Base-by-base conservation (phyloP, 2,113 vertebrate species). In the Odontesthes bonariensis region DNA sequence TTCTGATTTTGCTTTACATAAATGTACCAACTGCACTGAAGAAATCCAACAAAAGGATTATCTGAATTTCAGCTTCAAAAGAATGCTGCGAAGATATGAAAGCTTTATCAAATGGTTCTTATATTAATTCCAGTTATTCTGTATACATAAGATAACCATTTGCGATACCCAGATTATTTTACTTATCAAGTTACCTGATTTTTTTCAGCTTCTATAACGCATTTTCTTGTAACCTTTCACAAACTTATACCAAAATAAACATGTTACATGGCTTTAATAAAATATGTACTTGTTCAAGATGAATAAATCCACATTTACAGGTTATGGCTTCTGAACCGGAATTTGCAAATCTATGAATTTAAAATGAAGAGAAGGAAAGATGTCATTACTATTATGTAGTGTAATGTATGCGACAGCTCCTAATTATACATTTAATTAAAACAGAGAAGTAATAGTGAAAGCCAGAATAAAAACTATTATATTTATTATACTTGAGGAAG, bases 1-100 rank as follows among this genome's bases (percentile, higher is more conserved):
- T 33, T 81, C 20, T 80, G 35, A 63, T 61, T 79, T 69, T 42
- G 49, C 53, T 32, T 53, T 23, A 11, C 7, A 31, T n/a, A 8
- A n/a, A 32, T 33, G 52, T 44, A 47, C 13, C 1, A 1, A 51
- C 42, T 79, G 68, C 58, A 33, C 0, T 32, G 12, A 64, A 11
- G n/a, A 49, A 68, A 77, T 23, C 2, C 19, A 60, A 67, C 10
- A 14, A 56, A 51, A 33, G 11, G 16, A 61, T 32, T 65, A 49
- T 65, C 68, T 65, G 57, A 56, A 27, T 3, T 62, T 58, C 4
- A 56, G 17, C 0, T 19, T 14, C 46, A 49, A 75, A 63, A 40
- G 58, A 64, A 44, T 61, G 49, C 60, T 57, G n/a, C 42, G 16
- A 49, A 77, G 51, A 70, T 70, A 54, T 20, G 10, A 66, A 65